These are phyloP conservation scores for Parascotia fuliginaria DNA, from an alignment of 2,888 invertebrate genomes.

Conservation along the genomic window DNA sequence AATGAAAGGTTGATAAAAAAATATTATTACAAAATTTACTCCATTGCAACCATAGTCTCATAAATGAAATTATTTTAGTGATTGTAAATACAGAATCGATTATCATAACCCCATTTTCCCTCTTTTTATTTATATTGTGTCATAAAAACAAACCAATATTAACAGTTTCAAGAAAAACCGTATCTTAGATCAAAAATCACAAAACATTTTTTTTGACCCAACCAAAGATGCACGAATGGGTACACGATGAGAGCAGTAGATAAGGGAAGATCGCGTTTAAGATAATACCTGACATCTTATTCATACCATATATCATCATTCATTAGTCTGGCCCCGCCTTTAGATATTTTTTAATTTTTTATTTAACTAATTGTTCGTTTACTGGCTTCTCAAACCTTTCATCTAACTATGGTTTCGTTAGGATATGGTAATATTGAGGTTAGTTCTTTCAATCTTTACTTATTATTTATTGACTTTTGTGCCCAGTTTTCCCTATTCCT, in stretches of 20 bases:
- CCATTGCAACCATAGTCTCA: too few relatives aligned
- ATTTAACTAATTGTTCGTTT: constrained; percentile 41
- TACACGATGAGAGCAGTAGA: constrained; percentile 37
- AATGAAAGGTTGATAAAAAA: too few relatives aligned
- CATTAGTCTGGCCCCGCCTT: constrained; percentile 44
- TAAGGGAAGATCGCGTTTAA: constrained; percentile 44
- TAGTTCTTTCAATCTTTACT: too few relatives aligned
- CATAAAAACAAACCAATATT: neutral
- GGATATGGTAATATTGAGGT: too few relatives aligned
- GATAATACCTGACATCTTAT: constrained; percentile 50
- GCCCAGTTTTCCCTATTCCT: too few relatives aligned
- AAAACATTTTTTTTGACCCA: constrained; percentile 12
- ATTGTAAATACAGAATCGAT: too few relatives aligned
- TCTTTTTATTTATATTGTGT: neutral
- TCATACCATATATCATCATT: constrained; percentile 54
- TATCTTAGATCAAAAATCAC: constrained; percentile 1
- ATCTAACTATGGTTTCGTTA: too few relatives aligned
- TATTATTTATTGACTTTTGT: too few relatives aligned
- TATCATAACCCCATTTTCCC: too few relatives aligned
- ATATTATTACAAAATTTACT: too few relatives aligned
- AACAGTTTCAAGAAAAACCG: neutral
- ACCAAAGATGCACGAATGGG: constrained; percentile 14
- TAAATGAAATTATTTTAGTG: too few relatives aligned
- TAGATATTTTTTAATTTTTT: constrained; percentile 27
- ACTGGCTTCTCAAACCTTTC: too few relatives aligned